These are phyloP conservation scores for Abscondita cerata DNA, from an alignment of 2,888 invertebrate species.

Conservation along the genomic window DNA sequence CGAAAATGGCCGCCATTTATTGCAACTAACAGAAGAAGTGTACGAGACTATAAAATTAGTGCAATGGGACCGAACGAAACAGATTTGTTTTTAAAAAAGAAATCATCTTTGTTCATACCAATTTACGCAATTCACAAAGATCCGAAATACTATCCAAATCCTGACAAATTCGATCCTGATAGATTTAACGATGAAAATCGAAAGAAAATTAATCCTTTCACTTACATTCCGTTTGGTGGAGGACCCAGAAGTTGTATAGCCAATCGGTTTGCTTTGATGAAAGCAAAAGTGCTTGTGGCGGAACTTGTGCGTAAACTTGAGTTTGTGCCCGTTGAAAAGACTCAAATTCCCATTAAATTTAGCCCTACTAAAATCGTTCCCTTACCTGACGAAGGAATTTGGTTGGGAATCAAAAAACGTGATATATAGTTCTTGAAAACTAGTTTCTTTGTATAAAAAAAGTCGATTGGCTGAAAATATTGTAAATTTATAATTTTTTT, in stretches of 20 bases:
- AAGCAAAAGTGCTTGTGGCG: conserved; percentile 38
- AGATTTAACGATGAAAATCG: conserved; percentile 63
- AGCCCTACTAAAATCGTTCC: conserved; percentile 37
- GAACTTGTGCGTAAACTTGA: conserved; percentile 47
- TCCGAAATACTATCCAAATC: conserved; percentile 62
- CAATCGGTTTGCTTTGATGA: conserved; percentile 45
- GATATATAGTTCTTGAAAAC: too few relatives aligned
- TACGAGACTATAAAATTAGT: conserved; percentile 57
- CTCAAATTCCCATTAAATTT: conserved; percentile 44
- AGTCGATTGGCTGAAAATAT: too few relatives aligned
- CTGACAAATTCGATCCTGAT: conserved; percentile 61
- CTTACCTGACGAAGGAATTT: conserved; percentile 44
- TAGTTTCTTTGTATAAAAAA: too few relatives aligned
- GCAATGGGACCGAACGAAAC: conserved; percentile 35
- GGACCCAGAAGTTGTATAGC: conserved; percentile 55
- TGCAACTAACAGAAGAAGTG: conserved; percentile 61
- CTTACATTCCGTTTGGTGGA: conserved; percentile 62
- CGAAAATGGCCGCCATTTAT: conserved; percentile 61
- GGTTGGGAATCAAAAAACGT: conserved; percentile 37
- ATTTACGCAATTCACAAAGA: conserved; percentile 63
- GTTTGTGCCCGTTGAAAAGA: conserved; percentile 47
- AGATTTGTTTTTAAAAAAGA: conserved; percentile 4
- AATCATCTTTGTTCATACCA: conserved; percentile 55
- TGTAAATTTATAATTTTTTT: too few relatives aligned
- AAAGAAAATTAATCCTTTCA: conserved; percentile 59